Conservation (phyloP, 2,113 vertebrate genomes). For the Pholis gunnellus region DNA sequence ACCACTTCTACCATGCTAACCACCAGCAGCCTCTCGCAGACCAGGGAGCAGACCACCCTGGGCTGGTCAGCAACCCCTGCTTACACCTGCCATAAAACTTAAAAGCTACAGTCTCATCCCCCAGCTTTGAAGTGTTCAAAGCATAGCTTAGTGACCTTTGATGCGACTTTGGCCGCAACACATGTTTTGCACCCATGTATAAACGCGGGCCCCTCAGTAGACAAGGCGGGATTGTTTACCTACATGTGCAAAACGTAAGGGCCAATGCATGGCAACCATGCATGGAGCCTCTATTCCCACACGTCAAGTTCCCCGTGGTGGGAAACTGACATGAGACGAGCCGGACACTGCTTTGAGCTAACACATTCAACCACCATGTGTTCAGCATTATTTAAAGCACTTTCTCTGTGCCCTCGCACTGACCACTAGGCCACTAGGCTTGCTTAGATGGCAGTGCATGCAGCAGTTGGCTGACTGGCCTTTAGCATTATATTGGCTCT, state of each 20-base stretch:
- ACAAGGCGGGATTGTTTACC: slow-evolving; percentile 84
- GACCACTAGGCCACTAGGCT: slow-evolving; percentile 27
- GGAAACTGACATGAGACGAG: slow-evolving; percentile 72
- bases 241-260: slow-evolving; percentile 85
- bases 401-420: slow-evolving; percentile 50
- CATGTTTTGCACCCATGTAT: slow-evolving; percentile 89
- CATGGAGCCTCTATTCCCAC: slow-evolving; percentile 78
- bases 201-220: slow-evolving; percentile 84
- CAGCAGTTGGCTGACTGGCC: background rate
- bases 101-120: slow-evolving; percentile 89
- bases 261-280: slow-evolving; percentile 81
- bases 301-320: slow-evolving; percentile 64
- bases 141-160: slow-evolving; percentile 92
- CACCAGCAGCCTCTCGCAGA: slow-evolving; percentile 75
- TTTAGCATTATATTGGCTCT: slow-evolving; percentile 1
- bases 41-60: slow-evolving; percentile 88
- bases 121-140: slow-evolving; percentile 95
- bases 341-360: slow-evolving; percentile 66
- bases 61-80: slow-evolving; percentile 92
- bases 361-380: slow-evolving; percentile 75
- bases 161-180: slow-evolving; percentile 89
- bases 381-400: slow-evolving; percentile 71
- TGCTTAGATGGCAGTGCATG: background rate
- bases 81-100: slow-evolving; percentile 98
- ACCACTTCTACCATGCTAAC: slow-evolving; percentile 64